Conservation (phyloP, 2,888 invertebrate species). For the Myopa tessellatipennis region DNA sequence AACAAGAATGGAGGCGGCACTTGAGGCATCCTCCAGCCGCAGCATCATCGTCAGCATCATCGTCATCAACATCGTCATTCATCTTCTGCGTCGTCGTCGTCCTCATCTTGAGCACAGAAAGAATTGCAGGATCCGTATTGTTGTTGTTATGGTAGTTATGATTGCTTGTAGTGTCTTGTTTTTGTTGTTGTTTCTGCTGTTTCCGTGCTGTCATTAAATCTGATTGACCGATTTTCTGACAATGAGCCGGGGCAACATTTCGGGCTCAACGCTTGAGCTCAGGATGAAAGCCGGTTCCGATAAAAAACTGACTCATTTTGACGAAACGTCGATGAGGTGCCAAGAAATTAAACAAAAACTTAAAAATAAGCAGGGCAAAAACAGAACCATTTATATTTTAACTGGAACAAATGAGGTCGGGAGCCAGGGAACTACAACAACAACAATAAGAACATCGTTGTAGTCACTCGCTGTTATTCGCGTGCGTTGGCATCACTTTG, state of each 20-base stretch:
- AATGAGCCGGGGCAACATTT: not conserved
- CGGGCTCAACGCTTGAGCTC: not conserved
- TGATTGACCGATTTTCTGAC: constrained; percentile 14
- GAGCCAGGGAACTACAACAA: too few species aligned
- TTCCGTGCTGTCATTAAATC: constrained; percentile 11
- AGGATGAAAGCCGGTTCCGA: too few species aligned
- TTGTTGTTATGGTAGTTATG: not conserved
- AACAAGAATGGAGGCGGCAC: not conserved
- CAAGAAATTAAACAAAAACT: not conserved
- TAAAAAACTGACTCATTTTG: too few species aligned
- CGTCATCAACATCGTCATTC: constrained; percentile 10
- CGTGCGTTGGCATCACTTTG: not conserved
- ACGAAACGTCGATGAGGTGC: not conserved
- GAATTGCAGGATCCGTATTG: not conserved
- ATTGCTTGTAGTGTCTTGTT: too few species aligned
- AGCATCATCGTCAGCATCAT: not conserved
- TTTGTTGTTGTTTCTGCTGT: not conserved
- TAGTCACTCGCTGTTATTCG: too few species aligned
- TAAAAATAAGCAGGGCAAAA: not conserved
- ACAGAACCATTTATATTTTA: not conserved
- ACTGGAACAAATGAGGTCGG: too few species aligned
- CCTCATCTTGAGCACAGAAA: not conserved
- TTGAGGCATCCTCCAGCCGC: not conserved
- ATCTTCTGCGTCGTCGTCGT: not conserved
- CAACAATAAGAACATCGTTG: too few species aligned